A percentile compares a stretch with the other conserved stretches of the same genome.
These are phyloP conservation scores for Mya arenaria DNA, from an alignment of 1,140 invertebrate genomes.

Conservation along the genomic window DNA sequence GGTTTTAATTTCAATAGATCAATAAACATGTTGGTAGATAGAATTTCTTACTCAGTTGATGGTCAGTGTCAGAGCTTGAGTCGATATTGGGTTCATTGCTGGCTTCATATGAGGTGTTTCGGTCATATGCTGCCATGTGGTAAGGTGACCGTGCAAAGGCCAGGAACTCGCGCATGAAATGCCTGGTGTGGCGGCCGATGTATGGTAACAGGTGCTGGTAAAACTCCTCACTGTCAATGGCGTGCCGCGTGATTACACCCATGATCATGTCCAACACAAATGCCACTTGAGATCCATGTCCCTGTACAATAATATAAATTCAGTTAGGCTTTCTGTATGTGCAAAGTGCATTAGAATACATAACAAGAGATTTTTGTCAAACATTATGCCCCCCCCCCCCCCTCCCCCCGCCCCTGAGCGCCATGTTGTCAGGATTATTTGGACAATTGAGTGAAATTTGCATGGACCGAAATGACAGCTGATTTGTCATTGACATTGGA, in stretches of 20 bases:
- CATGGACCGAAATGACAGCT: too few species aligned
- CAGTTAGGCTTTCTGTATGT: too few species aligned
- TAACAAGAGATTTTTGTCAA: too few species aligned
- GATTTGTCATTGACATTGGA: too few species aligned
- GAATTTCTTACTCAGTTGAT: not conserved
- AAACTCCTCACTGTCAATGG: constrained; percentile 90
- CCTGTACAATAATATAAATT: too few species aligned
- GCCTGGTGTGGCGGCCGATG: constrained; percentile 80
- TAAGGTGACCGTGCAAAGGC: constrained; percentile 92
- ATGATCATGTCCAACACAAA: constrained; percentile 88
- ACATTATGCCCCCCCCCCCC: too few species aligned
- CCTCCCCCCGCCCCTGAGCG: too few species aligned
- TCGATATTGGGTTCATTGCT: constrained; percentile 58
- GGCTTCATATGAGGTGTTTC: constrained; percentile 77
- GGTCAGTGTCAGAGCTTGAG: constrained; percentile 44
- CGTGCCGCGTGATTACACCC: constrained; percentile 85
- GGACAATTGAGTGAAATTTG: too few species aligned
- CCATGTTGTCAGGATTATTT: too few species aligned
- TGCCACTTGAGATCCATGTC: constrained; percentile 83
- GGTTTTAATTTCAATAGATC: too few species aligned
- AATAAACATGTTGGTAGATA: too few species aligned
- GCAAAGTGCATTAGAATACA: too few species aligned
- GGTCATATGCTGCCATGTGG: constrained; percentile 88
- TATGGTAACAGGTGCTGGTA: constrained; percentile 82
- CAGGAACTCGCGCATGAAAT: constrained; percentile 95